Evolutionary conservation across 2,113 vertebrate species (phyloP).

Genomic region (Hypomesus transpacificus): DNA sequence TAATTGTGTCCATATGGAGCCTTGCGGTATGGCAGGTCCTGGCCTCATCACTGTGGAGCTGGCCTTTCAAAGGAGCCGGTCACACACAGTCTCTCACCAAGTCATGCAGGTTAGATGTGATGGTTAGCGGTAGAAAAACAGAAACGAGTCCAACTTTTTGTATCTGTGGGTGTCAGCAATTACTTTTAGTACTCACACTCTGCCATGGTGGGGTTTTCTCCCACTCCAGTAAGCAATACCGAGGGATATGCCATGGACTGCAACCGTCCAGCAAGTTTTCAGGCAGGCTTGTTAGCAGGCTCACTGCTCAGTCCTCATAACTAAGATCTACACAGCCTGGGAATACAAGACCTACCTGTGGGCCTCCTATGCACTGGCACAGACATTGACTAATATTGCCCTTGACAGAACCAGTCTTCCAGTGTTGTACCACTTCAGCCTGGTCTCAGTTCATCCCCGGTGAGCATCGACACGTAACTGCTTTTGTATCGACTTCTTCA

Average conservation of each 20-base stretch:
- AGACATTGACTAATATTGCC: background rate
- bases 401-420: background rate
- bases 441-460: background rate
- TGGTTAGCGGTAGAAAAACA: background rate
- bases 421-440: background rate
- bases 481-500: background rate
- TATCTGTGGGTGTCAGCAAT: background rate
- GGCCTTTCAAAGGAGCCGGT: background rate
- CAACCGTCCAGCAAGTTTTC: background rate
- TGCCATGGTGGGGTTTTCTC: too few relatives aligned
- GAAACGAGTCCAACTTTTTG: background rate
- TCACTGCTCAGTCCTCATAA: background rate
- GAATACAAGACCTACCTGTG: background rate
- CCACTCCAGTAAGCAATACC: too few relatives aligned
- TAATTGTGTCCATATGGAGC: conserved; percentile 8
- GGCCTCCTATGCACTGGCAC: background rate
- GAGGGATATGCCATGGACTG: background rate
- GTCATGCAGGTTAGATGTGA: background rate
- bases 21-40: background rate
- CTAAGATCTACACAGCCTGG: background rate
- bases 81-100: background rate
- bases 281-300: background rate
- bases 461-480: background rate
- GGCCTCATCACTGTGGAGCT: background rate
- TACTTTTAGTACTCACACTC: background rate